Conservation (phyloP, 2,113 vertebrate species). For the Nothocercus julius region DNA sequence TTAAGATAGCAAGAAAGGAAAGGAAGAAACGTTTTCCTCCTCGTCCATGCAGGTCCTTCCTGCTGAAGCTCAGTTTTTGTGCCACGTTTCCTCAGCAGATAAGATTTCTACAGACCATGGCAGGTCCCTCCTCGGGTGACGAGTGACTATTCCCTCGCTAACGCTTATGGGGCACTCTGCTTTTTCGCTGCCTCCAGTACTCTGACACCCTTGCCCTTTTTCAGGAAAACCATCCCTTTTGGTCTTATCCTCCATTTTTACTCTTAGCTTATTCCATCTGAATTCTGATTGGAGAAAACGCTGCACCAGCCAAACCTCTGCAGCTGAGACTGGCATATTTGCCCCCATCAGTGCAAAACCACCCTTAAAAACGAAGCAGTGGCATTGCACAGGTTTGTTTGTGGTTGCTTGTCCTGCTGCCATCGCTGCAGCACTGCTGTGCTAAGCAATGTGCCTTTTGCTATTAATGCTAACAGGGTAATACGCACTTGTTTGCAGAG, state of each 20-base stretch:
- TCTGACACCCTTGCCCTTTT: neutral
- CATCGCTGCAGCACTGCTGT: neutral
- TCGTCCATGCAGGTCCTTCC: neutral
- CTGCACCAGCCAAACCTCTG: neutral
- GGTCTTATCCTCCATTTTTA: neutral
- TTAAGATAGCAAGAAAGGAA: neutral
- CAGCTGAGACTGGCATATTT: neutral
- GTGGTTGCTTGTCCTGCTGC: neutral
- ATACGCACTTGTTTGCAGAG: neutral
- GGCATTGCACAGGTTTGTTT: neutral
- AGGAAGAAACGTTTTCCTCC: rapidly evolving
- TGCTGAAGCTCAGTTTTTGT: neutral
- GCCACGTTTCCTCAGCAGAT: neutral
- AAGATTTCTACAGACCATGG: neutral
- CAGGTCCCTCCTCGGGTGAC: neutral
- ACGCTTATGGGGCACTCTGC: neutral
- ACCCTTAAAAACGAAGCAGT: neutral
- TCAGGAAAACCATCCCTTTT: neutral
- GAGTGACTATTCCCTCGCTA: neutral
- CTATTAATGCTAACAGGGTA: neutral
- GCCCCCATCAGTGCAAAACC: neutral
- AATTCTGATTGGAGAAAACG: neutral
- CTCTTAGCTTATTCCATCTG: neutral
- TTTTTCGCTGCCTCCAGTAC: neutral
- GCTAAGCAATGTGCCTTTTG: neutral